Evolutionary conservation across 2,113 vertebrate species (phyloP).

Genomic region (Thamnaconus septentrionalis): DNA sequence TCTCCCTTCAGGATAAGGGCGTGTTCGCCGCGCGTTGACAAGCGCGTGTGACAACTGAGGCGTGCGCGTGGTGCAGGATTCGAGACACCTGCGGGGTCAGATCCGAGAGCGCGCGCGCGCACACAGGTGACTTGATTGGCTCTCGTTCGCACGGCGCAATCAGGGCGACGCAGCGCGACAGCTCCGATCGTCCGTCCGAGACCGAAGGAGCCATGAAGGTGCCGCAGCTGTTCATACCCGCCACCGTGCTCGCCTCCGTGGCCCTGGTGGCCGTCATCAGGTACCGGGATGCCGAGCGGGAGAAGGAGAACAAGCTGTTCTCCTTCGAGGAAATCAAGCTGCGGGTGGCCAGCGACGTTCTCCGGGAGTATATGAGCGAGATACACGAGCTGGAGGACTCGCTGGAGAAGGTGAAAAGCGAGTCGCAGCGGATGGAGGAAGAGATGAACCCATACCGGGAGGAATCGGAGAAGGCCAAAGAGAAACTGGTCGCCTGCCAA

Average conservation of each 20-base stretch:
- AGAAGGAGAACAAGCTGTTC: background rate
- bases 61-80: no score
- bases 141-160: background rate
- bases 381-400: fast-evolving
- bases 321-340: conserved; percentile 56
- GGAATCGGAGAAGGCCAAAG: background rate
- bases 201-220: conserved; percentile 46
- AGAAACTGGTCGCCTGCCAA: conserved; percentile 15
- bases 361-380: conserved; percentile 45
- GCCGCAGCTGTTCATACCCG: background rate
- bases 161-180: no score
- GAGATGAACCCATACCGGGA: fast-evolving
- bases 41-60: no score
- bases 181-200: background rate
- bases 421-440: fast-evolving
- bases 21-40: no score
- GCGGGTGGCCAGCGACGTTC: conserved; percentile 52
- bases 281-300: conserved; percentile 15
- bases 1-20: no score
- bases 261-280: conserved; percentile 36
- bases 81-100: no score
- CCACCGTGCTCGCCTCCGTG: conserved; percentile 9
- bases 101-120: no score
- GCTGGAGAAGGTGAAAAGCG: background rate
- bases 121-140: no score